These are phyloP conservation scores for Chymomyza procnemis DNA, from an alignment of 2,888 invertebrate species.

Conservation along the genomic window DNA sequence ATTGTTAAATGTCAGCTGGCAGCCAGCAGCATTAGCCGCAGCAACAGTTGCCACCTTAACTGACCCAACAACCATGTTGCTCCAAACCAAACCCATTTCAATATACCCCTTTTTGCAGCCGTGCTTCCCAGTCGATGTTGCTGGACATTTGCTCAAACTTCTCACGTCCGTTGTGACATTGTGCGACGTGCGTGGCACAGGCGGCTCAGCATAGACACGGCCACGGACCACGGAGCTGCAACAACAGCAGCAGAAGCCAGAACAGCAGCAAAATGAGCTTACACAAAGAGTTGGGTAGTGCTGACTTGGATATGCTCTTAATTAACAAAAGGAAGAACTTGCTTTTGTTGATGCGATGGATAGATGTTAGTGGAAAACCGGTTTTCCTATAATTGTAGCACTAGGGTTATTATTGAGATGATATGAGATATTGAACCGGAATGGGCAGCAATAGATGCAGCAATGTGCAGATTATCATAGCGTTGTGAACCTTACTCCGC, in stretches of 20 bases:
- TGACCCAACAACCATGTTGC: not conserved
- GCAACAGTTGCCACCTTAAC: constrained; percentile 54
- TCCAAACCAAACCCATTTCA: not conserved
- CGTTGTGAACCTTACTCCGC: no score
- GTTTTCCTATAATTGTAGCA: no score
- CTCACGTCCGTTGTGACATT: constrained; percentile 54
- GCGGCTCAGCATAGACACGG: not conserved
- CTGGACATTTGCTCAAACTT: constrained; percentile 41
- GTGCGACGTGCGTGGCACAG: not conserved
- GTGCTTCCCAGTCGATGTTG: not conserved
- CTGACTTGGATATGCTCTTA: not conserved
- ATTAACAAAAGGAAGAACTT: no score
- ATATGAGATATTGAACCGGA: no score
- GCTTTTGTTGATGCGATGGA: no score
- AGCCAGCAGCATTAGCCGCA: constrained; percentile 2
- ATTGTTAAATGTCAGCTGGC: not conserved
- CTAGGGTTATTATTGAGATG: no score
- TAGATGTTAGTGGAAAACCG: no score
- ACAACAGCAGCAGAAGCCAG: not conserved
- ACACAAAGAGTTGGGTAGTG: not conserved
- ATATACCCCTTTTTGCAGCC: not conserved
- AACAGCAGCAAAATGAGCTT: not conserved
- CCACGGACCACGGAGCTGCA: not conserved
- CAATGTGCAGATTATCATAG: no score
- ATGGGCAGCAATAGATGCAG: no score